Conservation (phyloP, 2,888 invertebrate genomes). For the Halictus ligatus region DNA sequence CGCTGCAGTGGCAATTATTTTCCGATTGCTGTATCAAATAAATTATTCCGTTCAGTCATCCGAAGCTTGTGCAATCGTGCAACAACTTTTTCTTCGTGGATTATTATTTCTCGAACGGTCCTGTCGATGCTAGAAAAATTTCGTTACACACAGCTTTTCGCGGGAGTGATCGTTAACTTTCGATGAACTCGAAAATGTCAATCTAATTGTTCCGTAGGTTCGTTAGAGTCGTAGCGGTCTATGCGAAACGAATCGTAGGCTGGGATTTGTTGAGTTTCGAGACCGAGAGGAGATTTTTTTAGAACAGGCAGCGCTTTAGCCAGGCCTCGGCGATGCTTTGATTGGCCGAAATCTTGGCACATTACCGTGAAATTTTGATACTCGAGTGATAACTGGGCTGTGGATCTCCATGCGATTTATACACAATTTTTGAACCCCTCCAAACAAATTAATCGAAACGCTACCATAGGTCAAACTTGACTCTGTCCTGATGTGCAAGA, state of each 20-base stretch:
- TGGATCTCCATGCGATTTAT: not conserved
- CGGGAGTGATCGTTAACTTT: not conserved
- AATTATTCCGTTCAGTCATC: constrained; percentile 56
- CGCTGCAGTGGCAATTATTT: constrained; percentile 35
- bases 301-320: not conserved
- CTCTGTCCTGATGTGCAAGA: too few species aligned
- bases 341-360: constrained; percentile 56
- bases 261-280: not conserved
- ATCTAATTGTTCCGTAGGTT: not conserved
- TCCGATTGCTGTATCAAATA: constrained; percentile 55
- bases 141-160: not conserved
- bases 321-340: constrained; percentile 44
- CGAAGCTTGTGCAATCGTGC: not conserved
- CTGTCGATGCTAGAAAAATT: not conserved
- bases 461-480: too few species aligned
- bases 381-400: constrained; percentile 9
- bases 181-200: not conserved
- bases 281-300: not conserved
- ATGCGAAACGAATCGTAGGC: not conserved
- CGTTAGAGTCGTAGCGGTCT: not conserved
- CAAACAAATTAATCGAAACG: not conserved
- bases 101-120: not conserved
- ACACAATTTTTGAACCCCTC: not conserved
- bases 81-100: not conserved
- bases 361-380: constrained; percentile 48